These are phyloP conservation scores for Dynastes hyllus DNA, from an alignment of 2,888 invertebrate genomes.

Conservation along the genomic window DNA sequence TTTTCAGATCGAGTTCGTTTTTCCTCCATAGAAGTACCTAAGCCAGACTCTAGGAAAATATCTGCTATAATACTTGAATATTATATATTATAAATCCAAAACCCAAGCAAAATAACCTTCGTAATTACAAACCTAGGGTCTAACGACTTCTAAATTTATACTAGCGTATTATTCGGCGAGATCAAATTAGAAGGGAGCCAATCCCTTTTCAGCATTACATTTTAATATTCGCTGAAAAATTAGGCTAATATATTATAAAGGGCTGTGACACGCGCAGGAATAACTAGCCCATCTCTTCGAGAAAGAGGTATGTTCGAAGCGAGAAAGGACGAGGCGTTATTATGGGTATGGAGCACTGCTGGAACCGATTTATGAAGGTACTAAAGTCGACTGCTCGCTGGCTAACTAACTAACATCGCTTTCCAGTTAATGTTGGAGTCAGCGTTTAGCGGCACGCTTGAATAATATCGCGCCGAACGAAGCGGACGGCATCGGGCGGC, in stretches of 20 bases:
- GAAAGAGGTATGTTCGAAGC: background rate
- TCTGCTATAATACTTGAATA: too few relatives aligned
- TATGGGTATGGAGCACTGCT: slow-evolving; percentile 4
- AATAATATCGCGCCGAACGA: slow-evolving; percentile 21
- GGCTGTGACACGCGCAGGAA: slow-evolving; percentile 14
- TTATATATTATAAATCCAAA: too few relatives aligned
- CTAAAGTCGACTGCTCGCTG: slow-evolving; percentile 33
- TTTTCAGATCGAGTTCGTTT: too few relatives aligned
- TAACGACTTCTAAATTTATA: slow-evolving; percentile 2
- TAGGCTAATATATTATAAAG: slow-evolving; percentile 37
- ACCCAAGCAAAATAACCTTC: background rate
- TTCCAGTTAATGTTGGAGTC: slow-evolving; percentile 26
- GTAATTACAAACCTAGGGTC: background rate
- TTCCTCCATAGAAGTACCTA: too few relatives aligned
- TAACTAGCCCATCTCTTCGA: slow-evolving; percentile 3
- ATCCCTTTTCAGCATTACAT: slow-evolving; percentile 14
- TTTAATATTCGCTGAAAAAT: slow-evolving; percentile 49
- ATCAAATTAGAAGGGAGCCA: background rate
- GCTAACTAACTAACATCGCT: slow-evolving; percentile 36
- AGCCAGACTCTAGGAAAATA: too few relatives aligned
- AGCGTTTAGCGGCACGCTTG: slow-evolving; percentile 31
- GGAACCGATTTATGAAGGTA: slow-evolving; percentile 33
- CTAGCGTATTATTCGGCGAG: background rate
- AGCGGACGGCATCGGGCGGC: slow-evolving; percentile 1
- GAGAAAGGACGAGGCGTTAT: background rate